These are phyloP conservation scores for Leptinotarsa texana DNA, from an alignment of 1,140 invertebrate species.

Conservation along the genomic window DNA sequence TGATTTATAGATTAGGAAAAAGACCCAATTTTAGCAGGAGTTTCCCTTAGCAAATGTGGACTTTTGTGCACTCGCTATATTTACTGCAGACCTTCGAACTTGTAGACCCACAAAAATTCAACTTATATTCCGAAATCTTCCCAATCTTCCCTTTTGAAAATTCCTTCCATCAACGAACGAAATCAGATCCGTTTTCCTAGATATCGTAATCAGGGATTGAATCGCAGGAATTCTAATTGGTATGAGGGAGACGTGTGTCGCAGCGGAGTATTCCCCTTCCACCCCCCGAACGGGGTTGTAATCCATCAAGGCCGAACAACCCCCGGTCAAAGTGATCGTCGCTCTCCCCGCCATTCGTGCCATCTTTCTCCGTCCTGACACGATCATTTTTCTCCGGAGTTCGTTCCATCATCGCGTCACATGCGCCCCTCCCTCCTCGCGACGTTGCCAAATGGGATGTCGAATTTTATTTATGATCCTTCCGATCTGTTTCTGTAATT, in stretches of 20 bases:
- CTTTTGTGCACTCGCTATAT: no score
- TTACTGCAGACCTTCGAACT: no score
- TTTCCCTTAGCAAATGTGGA: no score
- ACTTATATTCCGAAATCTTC: no score
- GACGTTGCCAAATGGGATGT: conserved; percentile 58
- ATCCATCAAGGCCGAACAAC: conserved; percentile 54
- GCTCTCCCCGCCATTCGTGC: conserved; percentile 39
- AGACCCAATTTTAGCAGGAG: no score
- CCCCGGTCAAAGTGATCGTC: conserved; percentile 49
- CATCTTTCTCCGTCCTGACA: conserved; percentile 49
- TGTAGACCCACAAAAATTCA: no score
- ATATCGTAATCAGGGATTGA: conserved; percentile 47
- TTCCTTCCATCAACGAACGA: no score
- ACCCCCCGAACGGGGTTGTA: conserved; percentile 39
- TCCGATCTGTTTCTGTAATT: conserved; percentile 56
- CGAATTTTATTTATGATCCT: conserved; percentile 58
- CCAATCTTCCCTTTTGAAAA: no score
- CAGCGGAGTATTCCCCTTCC: conserved; percentile 29
- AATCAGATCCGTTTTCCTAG: not conserved
- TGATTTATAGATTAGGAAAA: no score
- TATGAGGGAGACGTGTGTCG: conserved; percentile 52
- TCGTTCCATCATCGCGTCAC: conserved; percentile 58
- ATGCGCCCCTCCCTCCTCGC: conserved; percentile 51
- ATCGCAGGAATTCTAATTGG: conserved; percentile 56
- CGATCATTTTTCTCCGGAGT: conserved; percentile 57